Conservation (phyloP, 2,888 invertebrate genomes). For the Lamellibrachia columna region DNA sequence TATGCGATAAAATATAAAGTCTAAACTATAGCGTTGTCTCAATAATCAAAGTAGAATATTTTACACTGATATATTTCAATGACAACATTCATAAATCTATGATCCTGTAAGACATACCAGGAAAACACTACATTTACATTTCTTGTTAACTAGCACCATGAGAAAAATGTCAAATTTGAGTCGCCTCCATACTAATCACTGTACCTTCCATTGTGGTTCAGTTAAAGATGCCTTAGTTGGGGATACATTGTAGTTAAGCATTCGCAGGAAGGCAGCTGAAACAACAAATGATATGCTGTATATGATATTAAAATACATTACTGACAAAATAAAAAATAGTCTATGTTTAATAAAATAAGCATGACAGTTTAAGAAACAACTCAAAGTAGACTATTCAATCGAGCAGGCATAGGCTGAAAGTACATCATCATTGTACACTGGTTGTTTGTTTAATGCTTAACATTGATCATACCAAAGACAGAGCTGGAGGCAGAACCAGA, state of each 20-base stretch:
- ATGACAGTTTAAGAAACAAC: no score
- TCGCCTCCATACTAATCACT: conserved; percentile 17
- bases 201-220: conserved; percentile 87
- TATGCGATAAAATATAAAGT: not conserved
- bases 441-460: no score
- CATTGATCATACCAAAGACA: no score
- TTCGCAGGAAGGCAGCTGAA: conserved; percentile 86
- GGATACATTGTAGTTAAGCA: conserved; percentile 91
- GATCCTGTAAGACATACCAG: not conserved
- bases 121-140: not conserved
- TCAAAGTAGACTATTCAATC: no score
- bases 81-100: not conserved
- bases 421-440: no score
- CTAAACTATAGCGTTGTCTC: not conserved
- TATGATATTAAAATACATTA: no score
- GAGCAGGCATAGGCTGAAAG: no score
- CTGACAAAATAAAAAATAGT: no score
- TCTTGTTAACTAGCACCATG: not conserved
- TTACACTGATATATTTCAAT: not conserved
- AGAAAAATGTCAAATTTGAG: not conserved
- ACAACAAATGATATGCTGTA: not conserved
- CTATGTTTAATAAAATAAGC: no score
- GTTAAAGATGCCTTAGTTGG: conserved; percentile 79
- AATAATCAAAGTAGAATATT: not conserved
- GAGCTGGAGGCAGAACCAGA: no score